A percentile compares a stretch with the other conserved stretches of the same genome.
These are phyloP conservation scores for Aphidius ervi DNA, from an alignment of 1,140 invertebrate species.

Conservation along the genomic window DNA sequence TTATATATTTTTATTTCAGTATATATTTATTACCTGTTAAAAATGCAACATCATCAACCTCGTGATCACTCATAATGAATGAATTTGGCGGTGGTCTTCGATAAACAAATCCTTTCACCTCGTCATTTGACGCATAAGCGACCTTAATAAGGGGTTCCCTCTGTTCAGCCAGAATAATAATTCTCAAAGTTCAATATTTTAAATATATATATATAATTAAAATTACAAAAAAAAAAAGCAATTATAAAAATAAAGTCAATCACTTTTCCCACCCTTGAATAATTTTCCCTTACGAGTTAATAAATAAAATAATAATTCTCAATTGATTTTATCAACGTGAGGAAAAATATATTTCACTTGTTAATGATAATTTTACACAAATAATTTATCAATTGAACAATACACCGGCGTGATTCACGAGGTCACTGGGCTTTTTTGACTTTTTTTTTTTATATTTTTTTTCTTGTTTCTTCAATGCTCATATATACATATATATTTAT, in stretches of 20 bases:
- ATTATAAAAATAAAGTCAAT: neutral
- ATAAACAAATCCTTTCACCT: slow-evolving; percentile 54
- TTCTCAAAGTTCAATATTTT: slow-evolving; percentile 3
- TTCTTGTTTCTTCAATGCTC: too few relatives aligned
- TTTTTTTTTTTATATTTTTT: too few relatives aligned
- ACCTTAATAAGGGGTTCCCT: slow-evolving; percentile 53
- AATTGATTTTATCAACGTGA: too few relatives aligned
- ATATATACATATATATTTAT: too few relatives aligned
- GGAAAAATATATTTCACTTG: too few relatives aligned
- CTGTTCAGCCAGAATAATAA: slow-evolving; percentile 46
- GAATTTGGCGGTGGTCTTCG: slow-evolving; percentile 44
- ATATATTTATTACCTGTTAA: slow-evolving; percentile 66
- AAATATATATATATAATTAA: neutral
- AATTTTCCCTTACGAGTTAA: too few relatives aligned
- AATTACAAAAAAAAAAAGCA: neutral
- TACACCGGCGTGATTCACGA: too few relatives aligned
- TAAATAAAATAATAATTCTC: too few relatives aligned
- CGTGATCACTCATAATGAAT: slow-evolving; percentile 74
- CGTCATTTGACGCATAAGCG: slow-evolving; percentile 52
- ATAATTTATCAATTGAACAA: too few relatives aligned
- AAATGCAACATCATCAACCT: slow-evolving; percentile 89
- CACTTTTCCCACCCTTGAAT: neutral
- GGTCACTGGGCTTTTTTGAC: too few relatives aligned
- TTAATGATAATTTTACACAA: too few relatives aligned
- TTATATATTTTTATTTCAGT: too few relatives aligned